Percentiles rank a stretch among this genome's conserved stretches.
These are phyloP conservation scores for Ctenosaura bakeri DNA, from an alignment of 2,797 vertebrate genomes.

Conservation along the genomic window DNA sequence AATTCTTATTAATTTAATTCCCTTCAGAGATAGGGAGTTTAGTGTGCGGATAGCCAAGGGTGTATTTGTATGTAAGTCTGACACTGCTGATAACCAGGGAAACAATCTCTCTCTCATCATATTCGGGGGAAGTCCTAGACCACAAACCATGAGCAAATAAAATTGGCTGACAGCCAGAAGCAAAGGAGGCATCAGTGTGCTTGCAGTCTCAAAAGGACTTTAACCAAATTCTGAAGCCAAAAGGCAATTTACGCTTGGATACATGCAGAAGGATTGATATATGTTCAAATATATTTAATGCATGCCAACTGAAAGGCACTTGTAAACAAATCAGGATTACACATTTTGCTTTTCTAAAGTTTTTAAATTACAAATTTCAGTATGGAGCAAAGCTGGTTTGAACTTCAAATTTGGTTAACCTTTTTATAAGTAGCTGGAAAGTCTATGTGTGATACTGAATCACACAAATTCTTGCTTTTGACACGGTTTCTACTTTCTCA, in stretches of 20 bases:
- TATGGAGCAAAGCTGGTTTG: background rate
- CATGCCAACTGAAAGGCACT: background rate
- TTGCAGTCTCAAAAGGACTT: background rate
- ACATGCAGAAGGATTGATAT: background rate
- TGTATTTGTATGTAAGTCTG: background rate
- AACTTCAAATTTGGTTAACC: background rate
- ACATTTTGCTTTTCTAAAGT: background rate
- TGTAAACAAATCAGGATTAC: background rate
- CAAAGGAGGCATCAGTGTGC: background rate
- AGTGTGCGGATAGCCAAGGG: background rate
- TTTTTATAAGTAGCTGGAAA: background rate
- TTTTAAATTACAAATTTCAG: background rate
- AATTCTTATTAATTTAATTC: constrained; percentile 4
- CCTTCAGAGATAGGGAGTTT: background rate
- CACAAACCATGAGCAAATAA: constrained; percentile 10
- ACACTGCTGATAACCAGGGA: constrained; percentile 4
- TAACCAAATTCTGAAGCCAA: background rate
- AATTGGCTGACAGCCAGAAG: background rate
- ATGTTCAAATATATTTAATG: background rate
- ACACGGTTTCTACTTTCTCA: background rate
- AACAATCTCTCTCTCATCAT: constrained; percentile 19
- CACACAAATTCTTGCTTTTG: background rate
- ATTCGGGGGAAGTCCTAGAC: background rate
- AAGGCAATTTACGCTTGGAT: background rate
- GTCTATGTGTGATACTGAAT: background rate